Evolutionary conservation across 2,888 invertebrate genomes (phyloP), one percentile per base, ranked within the genome.

Genomic region (Odontocerum albicorne): DNA sequence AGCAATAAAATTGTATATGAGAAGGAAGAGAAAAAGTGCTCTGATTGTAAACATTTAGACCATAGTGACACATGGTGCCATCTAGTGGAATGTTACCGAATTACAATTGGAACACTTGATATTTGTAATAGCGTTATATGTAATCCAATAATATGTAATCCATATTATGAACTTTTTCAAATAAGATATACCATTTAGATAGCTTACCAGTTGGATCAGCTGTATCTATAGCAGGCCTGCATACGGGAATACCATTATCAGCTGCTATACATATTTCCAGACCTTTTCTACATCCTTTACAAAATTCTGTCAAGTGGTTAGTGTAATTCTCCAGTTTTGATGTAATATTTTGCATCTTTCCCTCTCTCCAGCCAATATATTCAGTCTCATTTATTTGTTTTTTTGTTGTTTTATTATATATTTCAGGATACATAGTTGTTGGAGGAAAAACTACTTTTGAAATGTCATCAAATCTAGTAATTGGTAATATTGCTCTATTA

Each of bases 241-340:
- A 86, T 40, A 76, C 71, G 2, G 85, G 80, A 40, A 78, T 79
- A 43, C 81, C 79, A 64, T 81, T 84, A 62, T 72, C 78, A 63
- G 80, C 75, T 44, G 84, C 78, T 69, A 85, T 82, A 71, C 86
- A 85, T 56, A 85, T 81, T 70, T 84, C 83, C 20, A 60, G 43
- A 61, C 71, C 70, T 59, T 63, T 74, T 71, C 75, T 73, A 73
- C 80, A 81, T 72, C 74, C 64, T 36, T 62, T 72, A 64, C 80
- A 80, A 68, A 76, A 75, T 63, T 66, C 72, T 13, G 31, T 49
- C 19, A 59, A 20, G 39, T 58, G 36, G 22, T 60, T 49, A 15
- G 52, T 53, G 7, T 36, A 40, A 13, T 46, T 35, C 38, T 42
- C 57, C n/a, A 36, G 22, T 7, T 47, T 42, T 4, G 16, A 20